phyloP scores from a whole-genome alignment of 1,140 invertebrate species.

The Hypothenemus hampei region DNA sequence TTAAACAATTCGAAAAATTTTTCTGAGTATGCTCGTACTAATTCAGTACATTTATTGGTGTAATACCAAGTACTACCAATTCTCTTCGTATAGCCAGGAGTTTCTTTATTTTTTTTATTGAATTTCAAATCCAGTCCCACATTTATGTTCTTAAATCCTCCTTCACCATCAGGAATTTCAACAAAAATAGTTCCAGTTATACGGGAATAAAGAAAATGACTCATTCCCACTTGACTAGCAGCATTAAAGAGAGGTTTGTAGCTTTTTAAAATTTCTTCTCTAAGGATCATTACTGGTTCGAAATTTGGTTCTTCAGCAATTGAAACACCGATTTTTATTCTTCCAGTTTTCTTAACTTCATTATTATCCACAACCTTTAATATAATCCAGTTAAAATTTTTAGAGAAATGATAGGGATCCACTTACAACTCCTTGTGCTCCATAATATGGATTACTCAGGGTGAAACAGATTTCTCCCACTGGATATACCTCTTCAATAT shows the following conservation, averaged over 20 bases:
- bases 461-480: constrained; percentile 66
- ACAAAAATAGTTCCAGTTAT: constrained; percentile 80
- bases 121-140: constrained; percentile 91
- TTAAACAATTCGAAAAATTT: constrained; percentile 73
- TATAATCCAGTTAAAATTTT: background rate
- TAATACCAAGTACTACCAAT: constrained; percentile 72
- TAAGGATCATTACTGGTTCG: constrained; percentile 32
- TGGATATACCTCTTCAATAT: constrained; percentile 68
- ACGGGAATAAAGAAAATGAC: constrained; percentile 65
- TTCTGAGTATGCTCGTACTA: constrained; percentile 63
- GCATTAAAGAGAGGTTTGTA: constrained; percentile 43
- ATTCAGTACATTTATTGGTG: constrained; percentile 67
- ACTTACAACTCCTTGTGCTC: constrained; percentile 65
- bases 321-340: constrained; percentile 45
- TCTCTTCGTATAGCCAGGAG: constrained; percentile 77
- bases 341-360: constrained; percentile 32
- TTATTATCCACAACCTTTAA: constrained; percentile 43
- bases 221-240: constrained; percentile 51
- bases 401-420: background rate
- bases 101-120: constrained; percentile 71
- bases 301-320: constrained; percentile 47
- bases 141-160: constrained; percentile 53
- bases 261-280: constrained; percentile 37
- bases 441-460: constrained; percentile 74
- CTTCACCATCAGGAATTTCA: constrained; percentile 43